These are phyloP conservation scores for Himalopsyche kuldschensis DNA, from an alignment of 2,888 invertebrate genomes.

Conservation along the genomic window DNA sequence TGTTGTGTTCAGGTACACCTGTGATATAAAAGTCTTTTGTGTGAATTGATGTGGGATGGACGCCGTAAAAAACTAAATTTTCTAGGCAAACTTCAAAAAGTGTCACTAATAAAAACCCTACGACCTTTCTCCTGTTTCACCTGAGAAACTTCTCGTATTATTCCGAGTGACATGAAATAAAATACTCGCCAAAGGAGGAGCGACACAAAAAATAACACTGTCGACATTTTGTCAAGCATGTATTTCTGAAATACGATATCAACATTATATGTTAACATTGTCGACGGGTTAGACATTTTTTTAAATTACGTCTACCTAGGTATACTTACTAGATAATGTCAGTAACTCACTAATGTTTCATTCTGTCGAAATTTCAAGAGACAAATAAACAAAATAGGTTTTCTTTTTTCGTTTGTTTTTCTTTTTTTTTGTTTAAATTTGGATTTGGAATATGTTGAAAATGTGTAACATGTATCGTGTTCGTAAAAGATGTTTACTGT, in stretches of 20 bases:
- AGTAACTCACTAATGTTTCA: not conserved
- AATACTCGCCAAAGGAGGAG: conserved; percentile 22
- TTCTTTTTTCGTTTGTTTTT: not conserved
- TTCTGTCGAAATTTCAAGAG: not conserved
- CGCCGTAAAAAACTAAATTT: not conserved
- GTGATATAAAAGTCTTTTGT: not conserved
- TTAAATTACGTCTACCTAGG: not conserved
- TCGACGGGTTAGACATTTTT: not conserved
- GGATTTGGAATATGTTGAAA: not conserved
- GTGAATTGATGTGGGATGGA: not conserved
- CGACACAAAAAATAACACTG: conserved; percentile 19
- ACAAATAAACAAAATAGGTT: not conserved
- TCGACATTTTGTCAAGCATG: conserved; percentile 31
- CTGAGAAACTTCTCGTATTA: conserved; percentile 24
- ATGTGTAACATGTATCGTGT: not conserved
- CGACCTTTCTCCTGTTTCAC: conserved; percentile 30
- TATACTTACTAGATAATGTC: not conserved
- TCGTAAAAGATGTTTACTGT: not conserved
- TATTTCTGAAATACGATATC: conserved; percentile 29
- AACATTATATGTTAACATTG: conserved; percentile 27
- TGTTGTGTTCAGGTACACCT: not conserved
- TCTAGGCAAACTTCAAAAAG: conserved; percentile 10
- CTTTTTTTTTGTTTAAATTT: not conserved
- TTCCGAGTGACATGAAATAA: conserved; percentile 30
- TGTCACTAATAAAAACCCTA: conserved; percentile 28